Evolutionary conservation across 2,888 invertebrate genomes (phyloP), one percentile per base, ranked within the genome.

Genomic region (Elysia crispata): DNA sequence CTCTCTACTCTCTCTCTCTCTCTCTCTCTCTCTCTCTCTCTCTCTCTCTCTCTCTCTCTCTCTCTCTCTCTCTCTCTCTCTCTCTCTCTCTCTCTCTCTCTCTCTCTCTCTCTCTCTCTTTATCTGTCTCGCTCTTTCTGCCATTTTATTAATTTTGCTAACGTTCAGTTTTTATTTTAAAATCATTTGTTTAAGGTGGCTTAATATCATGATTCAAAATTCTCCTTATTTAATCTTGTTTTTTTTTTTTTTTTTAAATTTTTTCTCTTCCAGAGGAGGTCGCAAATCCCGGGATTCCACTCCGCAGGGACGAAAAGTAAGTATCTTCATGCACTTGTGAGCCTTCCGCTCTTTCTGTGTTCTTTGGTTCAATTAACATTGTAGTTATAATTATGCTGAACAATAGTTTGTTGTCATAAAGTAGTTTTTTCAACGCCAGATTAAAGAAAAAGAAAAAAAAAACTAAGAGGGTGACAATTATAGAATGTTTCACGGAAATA

Each of bases 281-380:
- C 84, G 88, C 76, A 86, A 86, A 73, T 88, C 89, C 18, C 79
- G 88, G 74, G 89, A 89, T 64, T 83, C 84, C 1, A 88, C 88
- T 31, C 88, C 88, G 54, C 87, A 87, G 72, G 86, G 87, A 11
- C 83, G 88, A 81, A 89, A 89, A 85, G 88, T 88, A 81, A 57
- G 20, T 23, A 11, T 15, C 64, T 57, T 41, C 11, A 3, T 41
- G 41, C 11, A 41, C 11, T 41, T 41, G 41, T 41, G 41, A 41
- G n/a, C 11, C 41, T 41, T 41, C 41, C 41, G 5, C 41, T 6
- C 5, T 41, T 41, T 41, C 3, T 41, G 5, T 41, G 41, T 41
- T 41, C 11, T 41, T 41, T n/a, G n/a, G n/a, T n/a, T n/a, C n/a
- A n/a, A n/a, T n/a, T n/a, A n/a, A n/a, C n/a, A n/a, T n/a, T n/a